phyloP scores from a whole-genome alignment of 2,888 invertebrate genomes.

The Patella depressa region DNA sequence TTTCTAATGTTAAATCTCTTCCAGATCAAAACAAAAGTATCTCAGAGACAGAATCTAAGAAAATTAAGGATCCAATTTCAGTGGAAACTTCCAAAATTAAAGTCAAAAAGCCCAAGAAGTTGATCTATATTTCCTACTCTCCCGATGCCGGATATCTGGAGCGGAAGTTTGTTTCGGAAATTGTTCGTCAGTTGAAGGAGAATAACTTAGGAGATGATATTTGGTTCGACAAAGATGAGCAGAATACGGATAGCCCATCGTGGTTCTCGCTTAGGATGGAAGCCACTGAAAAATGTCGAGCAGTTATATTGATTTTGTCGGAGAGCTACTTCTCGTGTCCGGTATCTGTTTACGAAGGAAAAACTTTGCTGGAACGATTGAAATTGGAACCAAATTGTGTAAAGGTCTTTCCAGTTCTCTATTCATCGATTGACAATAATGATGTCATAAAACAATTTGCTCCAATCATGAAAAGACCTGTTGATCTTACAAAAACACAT shows the following conservation, averaged over 20 bases:
- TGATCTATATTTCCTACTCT: slow-evolving; percentile 68
- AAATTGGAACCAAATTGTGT: slow-evolving; percentile 51
- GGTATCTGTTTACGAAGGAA: slow-evolving; percentile 67
- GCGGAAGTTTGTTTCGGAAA: slow-evolving; percentile 66
- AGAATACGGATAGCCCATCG: slow-evolving; percentile 65
- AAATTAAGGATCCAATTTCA: not conserved
- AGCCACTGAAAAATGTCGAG: slow-evolving; percentile 66
- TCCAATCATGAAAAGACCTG: slow-evolving; percentile 46
- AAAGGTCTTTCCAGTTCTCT: slow-evolving; percentile 61
- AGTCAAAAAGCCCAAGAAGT: slow-evolving; percentile 62
- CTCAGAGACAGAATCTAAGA: slow-evolving; percentile 11
- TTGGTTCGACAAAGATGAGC: slow-evolving; percentile 70
- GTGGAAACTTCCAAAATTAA: slow-evolving; percentile 26
- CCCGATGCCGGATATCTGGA: slow-evolving; percentile 69
- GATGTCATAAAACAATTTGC: slow-evolving; percentile 59
- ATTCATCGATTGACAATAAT: slow-evolving; percentile 49
- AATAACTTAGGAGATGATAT: slow-evolving; percentile 69
- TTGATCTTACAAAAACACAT: slow-evolving; percentile 56
- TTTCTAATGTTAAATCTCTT: slow-evolving; percentile 52
- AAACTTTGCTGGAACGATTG: slow-evolving; percentile 62
- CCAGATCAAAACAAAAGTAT: slow-evolving; percentile 32
- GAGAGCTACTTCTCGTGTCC: slow-evolving; percentile 67
- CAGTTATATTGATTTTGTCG: slow-evolving; percentile 64
- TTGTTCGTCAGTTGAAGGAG: slow-evolving; percentile 66
- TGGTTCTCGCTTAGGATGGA: slow-evolving; percentile 70